phyloP scores from a whole-genome alignment of 2,888 invertebrate genomes.

The Limenitis camilla region DNA sequence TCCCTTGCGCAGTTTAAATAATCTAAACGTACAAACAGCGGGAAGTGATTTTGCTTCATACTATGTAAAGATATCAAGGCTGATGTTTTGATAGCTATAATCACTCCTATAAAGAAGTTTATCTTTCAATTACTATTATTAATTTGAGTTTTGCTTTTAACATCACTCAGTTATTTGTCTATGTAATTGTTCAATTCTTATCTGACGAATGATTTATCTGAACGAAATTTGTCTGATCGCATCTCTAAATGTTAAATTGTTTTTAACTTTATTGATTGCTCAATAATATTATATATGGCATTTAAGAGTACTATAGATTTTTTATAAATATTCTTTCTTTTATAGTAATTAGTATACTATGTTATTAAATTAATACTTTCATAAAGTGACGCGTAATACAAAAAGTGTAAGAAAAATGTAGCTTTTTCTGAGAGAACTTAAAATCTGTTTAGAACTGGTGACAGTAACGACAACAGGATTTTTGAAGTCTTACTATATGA shows the following conservation, averaged over 20 bases:
- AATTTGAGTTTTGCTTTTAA: slow-evolving; percentile 29
- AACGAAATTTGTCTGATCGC: slow-evolving; percentile 1
- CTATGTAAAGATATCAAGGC: slow-evolving; percentile 62
- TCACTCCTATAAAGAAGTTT: slow-evolving; percentile 43
- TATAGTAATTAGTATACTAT: too few species aligned
- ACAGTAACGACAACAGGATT: too few species aligned
- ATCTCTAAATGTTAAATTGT: slow-evolving; percentile 8
- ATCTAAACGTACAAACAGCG: too few species aligned
- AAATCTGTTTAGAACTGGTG: too few species aligned
- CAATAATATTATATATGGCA: slow-evolving; percentile 14
- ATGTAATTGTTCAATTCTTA: slow-evolving; percentile 7
- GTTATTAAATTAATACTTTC: too few species aligned
- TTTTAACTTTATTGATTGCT: slow-evolving; percentile 6
- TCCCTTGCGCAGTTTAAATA: too few species aligned
- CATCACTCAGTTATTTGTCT: slow-evolving; percentile 21
- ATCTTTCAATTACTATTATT: slow-evolving; percentile 46
- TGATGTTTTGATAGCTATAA: slow-evolving; percentile 62
- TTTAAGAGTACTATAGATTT: neutral
- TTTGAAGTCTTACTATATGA: too few species aligned
- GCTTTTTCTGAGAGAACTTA: too few species aligned
- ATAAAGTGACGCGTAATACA: too few species aligned
- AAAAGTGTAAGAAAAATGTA: too few species aligned
- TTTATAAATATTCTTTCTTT: too few species aligned
- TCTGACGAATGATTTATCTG: neutral
- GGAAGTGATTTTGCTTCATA: too few species aligned